Evolutionary conservation across 2,113 vertebrate genomes (phyloP), one percentile per base, ranked within the genome.

Genomic region (Eleginops maclovinus): DNA sequence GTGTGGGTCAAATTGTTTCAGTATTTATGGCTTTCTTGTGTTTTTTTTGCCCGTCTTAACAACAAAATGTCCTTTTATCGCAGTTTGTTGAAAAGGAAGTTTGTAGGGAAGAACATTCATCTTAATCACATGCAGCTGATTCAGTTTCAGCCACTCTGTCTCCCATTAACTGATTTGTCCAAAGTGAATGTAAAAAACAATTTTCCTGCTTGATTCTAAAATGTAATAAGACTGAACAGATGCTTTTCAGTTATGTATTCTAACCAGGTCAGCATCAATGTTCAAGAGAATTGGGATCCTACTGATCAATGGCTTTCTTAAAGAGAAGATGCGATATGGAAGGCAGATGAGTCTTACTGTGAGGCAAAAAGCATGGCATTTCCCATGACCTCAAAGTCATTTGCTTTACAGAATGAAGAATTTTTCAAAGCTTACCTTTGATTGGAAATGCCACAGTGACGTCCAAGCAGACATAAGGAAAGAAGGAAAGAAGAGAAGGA

Each of bases 371-470:
- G 47, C 14, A 31, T 36, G 2, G 9, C 50, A 31, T 49, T 77
- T 73, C 26, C 54, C 47, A 69, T 56, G 31, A 78, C 46, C 9
- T 70, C 31, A 65, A n/a, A 70, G 50, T 71, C 43, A 76, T 79
- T 78, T 72, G 28, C 26, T 50, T 46, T 66, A 47, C 28, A 54
- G 19, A 16, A 19, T 59, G 9, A 64, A 40, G 2, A 64, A 73
- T 69, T 6, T 58, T 75, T 74, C 36, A 53, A 68, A 47, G 46
- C 87, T 89, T 77, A 91, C 89, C 89, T 92, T 87, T 89, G 40
- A 59, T 76, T 63, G 43, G 61, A 84, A 87, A 7, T 40, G 53
- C 58, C 4, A n/a, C 49, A 43, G 77, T 71, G 62, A 47, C 9
- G 14, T 80, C 64, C 46, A 10, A 70, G 84, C 17, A 79, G 63